Percentiles rank a stretch among this genome's conserved stretches.
phyloP scores from a whole-genome alignment of 2,797 vertebrate species.

The Hypotaenidia okinawae region DNA sequence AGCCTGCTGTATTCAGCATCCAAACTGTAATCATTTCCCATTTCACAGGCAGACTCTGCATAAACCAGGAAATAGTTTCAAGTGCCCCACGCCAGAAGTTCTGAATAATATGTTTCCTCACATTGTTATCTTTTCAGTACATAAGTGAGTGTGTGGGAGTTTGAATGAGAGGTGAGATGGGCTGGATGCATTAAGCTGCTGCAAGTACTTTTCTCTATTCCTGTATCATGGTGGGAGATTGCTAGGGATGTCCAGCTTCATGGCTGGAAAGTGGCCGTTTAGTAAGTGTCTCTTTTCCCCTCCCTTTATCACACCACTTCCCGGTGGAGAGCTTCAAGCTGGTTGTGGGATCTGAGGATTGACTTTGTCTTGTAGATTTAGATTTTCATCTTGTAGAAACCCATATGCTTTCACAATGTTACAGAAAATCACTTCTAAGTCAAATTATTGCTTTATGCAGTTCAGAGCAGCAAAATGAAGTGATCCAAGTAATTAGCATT shows the following conservation, averaged over 20 bases:
- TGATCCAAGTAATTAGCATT: neutral
- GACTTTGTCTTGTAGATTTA: neutral
- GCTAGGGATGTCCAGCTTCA: neutral
- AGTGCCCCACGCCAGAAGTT: neutral
- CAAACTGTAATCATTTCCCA: neutral
- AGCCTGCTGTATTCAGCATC: neutral
- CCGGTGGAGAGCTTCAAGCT: neutral
- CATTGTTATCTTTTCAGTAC: neutral
- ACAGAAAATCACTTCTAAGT: neutral
- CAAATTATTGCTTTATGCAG: neutral
- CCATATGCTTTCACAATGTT: neutral
- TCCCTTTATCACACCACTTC: neutral
- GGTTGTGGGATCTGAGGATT: neutral
- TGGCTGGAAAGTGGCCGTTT: neutral
- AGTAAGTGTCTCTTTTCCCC: neutral
- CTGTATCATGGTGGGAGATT: neutral
- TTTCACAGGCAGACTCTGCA: neutral
- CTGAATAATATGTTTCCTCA: neutral
- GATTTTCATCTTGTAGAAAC: neutral
- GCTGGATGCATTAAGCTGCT: neutral
- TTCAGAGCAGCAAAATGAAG: neutral
- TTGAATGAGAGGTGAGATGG: neutral
- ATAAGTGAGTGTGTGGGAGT: neutral
- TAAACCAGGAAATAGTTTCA: neutral
- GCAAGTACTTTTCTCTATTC: neutral